These are phyloP conservation scores for Drosophila nr. perissopoda DNA, from an alignment of 2,888 invertebrate species.

Conservation along the genomic window DNA sequence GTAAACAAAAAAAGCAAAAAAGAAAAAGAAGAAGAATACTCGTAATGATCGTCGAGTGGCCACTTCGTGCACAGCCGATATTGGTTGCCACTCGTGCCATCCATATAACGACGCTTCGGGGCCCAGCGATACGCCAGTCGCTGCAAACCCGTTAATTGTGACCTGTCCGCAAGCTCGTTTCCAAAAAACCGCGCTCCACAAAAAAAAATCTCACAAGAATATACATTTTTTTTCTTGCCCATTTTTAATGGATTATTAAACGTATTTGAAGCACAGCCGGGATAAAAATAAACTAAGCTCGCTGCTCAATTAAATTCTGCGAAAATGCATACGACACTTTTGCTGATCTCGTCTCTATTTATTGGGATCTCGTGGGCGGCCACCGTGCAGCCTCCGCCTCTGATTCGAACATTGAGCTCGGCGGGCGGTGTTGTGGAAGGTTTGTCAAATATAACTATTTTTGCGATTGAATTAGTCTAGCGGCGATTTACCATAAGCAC, in stretches of 20 bases:
- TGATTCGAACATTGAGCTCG: slow-evolving; percentile 67
- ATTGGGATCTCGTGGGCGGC: slow-evolving; percentile 47
- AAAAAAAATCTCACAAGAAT: not conserved
- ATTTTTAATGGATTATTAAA: slow-evolving; percentile 44
- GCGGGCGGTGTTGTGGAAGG: slow-evolving; percentile 38
- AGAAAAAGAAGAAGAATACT: not conserved
- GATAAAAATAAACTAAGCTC: slow-evolving; percentile 34
- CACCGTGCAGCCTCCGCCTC: slow-evolving; percentile 66
- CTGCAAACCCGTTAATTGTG: slow-evolving; percentile 56
- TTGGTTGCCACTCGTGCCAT: slow-evolving; percentile 22
- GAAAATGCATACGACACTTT: slow-evolving; percentile 42
- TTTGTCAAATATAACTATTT: too few species aligned
- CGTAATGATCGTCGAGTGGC: slow-evolving; percentile 23
- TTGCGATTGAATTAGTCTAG: too few species aligned
- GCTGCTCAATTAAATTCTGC: not conserved
- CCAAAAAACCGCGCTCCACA: not conserved
- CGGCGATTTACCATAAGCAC: too few species aligned
- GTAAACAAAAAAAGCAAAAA: not conserved
- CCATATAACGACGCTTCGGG: slow-evolving; percentile 71
- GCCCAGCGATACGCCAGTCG: slow-evolving; percentile 62
- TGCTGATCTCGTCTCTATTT: slow-evolving; percentile 29
- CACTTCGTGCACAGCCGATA: slow-evolving; percentile 44
- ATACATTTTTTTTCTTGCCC: not conserved
- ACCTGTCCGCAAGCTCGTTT: slow-evolving; percentile 31
- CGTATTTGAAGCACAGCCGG: slow-evolving; percentile 33